These are phyloP conservation scores for Ochotona princeps DNA, from an alignment of 2,113 vertebrate genomes.

Conservation along the genomic window DNA sequence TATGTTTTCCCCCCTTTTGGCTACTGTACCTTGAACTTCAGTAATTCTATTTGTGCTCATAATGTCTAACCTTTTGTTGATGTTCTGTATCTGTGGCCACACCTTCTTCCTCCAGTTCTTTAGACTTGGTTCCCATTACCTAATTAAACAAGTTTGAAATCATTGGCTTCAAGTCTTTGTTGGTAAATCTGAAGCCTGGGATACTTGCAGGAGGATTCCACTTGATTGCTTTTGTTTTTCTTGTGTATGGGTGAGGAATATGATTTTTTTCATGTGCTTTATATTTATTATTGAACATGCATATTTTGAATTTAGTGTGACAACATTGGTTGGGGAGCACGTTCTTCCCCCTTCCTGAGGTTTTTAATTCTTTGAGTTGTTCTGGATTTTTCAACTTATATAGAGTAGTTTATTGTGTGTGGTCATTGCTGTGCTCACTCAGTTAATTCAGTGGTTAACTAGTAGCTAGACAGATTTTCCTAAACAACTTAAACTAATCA, in stretches of 20 bases:
- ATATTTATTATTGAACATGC: neutral
- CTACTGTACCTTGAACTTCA: neutral
- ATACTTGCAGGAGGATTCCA: neutral
- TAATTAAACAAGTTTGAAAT: neutral
- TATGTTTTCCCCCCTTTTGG: too few relatives aligned
- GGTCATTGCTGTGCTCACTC: neutral
- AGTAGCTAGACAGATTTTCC: neutral
- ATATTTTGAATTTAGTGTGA: neutral
- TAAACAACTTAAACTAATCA: neutral
- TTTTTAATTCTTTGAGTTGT: neutral
- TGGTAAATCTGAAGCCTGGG: neutral
- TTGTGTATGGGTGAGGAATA: neutral
- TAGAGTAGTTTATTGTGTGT: neutral
- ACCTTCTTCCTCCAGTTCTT: neutral
- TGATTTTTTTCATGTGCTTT: neutral
- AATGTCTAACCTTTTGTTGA: neutral
- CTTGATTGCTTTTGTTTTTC: neutral
- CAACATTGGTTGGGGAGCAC: neutral
- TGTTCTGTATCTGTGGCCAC: neutral
- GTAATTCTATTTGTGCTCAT: neutral
- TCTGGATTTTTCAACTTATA: neutral
- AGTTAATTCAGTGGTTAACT: neutral
- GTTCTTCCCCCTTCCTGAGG: neutral
- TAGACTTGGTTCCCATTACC: neutral
- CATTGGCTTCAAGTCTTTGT: neutral